Conservation (phyloP, 2,113 vertebrate genomes). For the Stomatorhinus ivindoensis region DNA sequence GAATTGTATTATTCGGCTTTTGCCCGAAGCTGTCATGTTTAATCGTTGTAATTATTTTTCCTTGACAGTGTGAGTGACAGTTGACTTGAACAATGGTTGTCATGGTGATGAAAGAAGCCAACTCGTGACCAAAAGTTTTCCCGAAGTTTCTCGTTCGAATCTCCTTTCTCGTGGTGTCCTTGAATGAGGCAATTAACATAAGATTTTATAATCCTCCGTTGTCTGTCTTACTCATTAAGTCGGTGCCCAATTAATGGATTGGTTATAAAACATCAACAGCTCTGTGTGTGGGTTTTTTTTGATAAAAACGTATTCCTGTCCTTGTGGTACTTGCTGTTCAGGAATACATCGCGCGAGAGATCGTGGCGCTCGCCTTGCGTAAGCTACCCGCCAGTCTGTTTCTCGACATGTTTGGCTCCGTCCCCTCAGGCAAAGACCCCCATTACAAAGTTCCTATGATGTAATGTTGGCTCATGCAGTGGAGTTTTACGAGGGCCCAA, state of each 20-base stretch:
- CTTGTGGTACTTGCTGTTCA: neutral
- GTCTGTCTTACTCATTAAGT: neutral
- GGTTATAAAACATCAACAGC: too few species aligned
- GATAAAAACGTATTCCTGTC: neutral
- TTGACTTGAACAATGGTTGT: neutral
- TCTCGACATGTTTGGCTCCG: neutral
- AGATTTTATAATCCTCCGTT: neutral
- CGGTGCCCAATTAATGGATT: neutral
- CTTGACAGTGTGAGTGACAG: neutral
- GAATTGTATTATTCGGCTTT: neutral
- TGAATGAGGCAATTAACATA: neutral
- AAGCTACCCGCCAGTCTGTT: neutral
- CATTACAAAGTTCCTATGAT: neutral
- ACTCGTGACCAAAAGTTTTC: neutral
- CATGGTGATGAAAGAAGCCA: neutral
- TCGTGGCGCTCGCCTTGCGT: neutral
- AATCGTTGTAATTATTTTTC: neutral
- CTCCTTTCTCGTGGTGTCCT: neutral
- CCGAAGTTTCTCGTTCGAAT: neutral
- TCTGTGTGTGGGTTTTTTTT: neutral
- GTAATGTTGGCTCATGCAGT: neutral
- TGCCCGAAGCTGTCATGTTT: neutral
- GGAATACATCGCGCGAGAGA: neutral
- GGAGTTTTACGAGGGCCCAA: neutral
- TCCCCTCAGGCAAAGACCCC: neutral